These are phyloP conservation scores for Mastacembelus armatus DNA, from an alignment of 2,797 vertebrate species.

Conservation along the genomic window DNA sequence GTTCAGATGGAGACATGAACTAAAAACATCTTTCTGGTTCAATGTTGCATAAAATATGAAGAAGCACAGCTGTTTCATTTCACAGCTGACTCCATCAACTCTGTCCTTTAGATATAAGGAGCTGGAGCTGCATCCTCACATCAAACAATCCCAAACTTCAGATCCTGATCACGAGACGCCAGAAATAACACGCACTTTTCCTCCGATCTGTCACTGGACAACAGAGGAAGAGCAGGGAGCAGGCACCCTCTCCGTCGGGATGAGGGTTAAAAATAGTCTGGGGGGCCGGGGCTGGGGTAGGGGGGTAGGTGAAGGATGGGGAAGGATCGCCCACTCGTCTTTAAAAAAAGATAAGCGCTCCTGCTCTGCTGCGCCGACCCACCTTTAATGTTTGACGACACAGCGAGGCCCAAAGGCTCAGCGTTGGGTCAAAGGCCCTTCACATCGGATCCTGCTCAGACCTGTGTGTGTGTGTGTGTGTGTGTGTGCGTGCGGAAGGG, in stretches of 20 bases:
- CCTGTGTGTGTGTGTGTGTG: slow-evolving; percentile 3
- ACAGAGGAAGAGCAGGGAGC: background rate
- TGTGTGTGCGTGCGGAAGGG: background rate
- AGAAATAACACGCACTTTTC: no score
- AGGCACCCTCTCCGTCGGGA: background rate
- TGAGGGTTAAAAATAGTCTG: slow-evolving; percentile 18
- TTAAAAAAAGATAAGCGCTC: slow-evolving; percentile 54
- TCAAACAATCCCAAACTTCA: no score
- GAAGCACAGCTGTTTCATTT: slow-evolving; percentile 9
- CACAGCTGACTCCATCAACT: background rate
- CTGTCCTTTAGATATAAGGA: no score
- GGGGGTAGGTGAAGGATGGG: background rate
- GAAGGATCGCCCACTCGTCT: slow-evolving; percentile 14
- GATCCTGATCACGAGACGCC: no score
- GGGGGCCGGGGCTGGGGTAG: no score
- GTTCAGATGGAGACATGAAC: no score
- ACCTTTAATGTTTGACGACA: slow-evolving; percentile 63
- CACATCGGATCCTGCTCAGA: slow-evolving; percentile 58
- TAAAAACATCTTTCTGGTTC: slow-evolving; percentile 7
- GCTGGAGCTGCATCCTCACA: no score
- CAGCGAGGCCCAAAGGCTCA: slow-evolving; percentile 32
- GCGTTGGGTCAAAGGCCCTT: slow-evolving; percentile 63
- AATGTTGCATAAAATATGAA: slow-evolving; percentile 20
- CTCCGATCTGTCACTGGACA: no score
- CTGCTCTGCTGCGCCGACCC: slow-evolving; percentile 32